These are phyloP conservation scores for Anguilla marmorata DNA, from an alignment of 2,797 vertebrate species.

Conservation along the genomic window DNA sequence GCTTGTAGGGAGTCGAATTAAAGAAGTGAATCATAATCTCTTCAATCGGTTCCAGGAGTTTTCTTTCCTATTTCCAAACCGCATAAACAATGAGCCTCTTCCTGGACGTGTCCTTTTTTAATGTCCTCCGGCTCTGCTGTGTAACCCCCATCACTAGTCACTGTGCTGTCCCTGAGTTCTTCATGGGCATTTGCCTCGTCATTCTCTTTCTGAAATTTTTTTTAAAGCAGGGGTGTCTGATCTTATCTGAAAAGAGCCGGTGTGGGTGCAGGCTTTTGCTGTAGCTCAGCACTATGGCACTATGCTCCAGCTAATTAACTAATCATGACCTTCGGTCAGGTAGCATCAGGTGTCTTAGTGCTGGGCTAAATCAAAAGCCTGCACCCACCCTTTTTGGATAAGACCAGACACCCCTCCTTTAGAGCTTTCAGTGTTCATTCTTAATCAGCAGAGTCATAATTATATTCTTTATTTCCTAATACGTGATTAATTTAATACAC, in stretches of 20 bases:
- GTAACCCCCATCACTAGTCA: conserved; percentile 51
- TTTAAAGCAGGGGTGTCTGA: no score
- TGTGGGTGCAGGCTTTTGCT: no score
- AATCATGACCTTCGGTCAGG: no score
- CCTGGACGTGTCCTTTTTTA: background rate
- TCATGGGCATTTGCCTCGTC: background rate
- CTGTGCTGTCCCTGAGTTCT: background rate
- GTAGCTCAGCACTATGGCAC: no score
- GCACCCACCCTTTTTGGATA: no score
- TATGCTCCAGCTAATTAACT: no score
- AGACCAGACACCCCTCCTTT: background rate
- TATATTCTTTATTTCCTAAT: background rate
- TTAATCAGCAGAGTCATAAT: background rate
- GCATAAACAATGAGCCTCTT: background rate
- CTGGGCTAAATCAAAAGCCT: no score
- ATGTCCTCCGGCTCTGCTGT: conserved; percentile 19
- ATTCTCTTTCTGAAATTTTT: background rate
- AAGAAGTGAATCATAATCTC: background rate
- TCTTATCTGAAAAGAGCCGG: no score
- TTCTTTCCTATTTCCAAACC: background rate
- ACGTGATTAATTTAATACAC: background rate
- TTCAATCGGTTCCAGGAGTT: background rate
- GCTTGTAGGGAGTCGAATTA: background rate
- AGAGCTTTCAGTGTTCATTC: background rate
- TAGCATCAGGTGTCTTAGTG: no score